Evolutionary conservation across 1,140 invertebrate genomes (phyloP), one percentile per base, ranked within the genome.

Genomic region (Drosophila rufa): DNA sequence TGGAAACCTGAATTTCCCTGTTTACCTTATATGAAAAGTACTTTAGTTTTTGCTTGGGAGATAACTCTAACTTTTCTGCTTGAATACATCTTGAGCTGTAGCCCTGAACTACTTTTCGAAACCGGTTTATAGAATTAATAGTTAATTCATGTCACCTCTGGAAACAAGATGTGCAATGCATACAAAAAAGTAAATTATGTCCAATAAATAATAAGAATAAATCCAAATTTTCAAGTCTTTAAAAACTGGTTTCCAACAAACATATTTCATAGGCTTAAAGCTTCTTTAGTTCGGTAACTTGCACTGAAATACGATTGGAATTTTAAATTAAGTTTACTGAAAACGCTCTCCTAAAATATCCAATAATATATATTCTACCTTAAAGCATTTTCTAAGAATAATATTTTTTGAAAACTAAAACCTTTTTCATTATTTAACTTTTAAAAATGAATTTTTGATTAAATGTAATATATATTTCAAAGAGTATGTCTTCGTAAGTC

Each of bases 91-190:
- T 19, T 9, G 11, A 33, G 7, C 17, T 45, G 3, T 15, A 33
- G 59, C 38, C 62, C 62, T 45, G 62, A 45, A 59, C 62, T 65
- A 46, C 27, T 65, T 65, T 65, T 45, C 1, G 2, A 45, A 45
- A 65, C 62, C 40, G 55, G 62, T 65, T 64, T 19, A 5, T n/a
- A 15, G 8, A 56, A 11, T 30, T 3, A 6, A 19, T 25, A n/a
- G 4, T 8, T 14, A 25, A 30, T 15, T 1, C 22, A 27, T 27
- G 22, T 22, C 25, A 17, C 4, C 2, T 53, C 8, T 53, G 47
- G 7, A 51, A 53, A 30, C 6, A 38, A 36, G 22, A 40, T 27
- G 11, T 40, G 4, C 2, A 40, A 36, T 17, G 33, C 14, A 6
- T 25, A 40, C 14, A 40, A 2, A 56, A 25, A 22, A 27, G 9